Base-by-base conservation (phyloP, 2,797 vertebrate species). In the Monodelphis domestica region DNA sequence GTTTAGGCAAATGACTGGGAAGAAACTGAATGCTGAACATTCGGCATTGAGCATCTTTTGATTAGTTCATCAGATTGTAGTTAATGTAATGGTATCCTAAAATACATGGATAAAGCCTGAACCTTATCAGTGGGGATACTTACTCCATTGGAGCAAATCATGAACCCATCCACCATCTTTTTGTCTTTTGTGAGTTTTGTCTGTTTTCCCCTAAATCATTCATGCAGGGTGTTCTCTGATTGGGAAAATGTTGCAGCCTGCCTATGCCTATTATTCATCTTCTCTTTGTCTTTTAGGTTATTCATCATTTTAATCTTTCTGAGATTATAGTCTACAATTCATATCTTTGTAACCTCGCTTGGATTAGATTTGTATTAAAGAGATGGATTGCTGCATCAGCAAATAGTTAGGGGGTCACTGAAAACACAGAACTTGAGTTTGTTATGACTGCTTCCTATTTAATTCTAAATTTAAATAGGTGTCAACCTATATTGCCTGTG, bases 1-100 rank as follows among this genome's bases (percentile, higher is more conserved):
- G 30, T 87, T 94, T 54, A 95, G 51, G 89, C 93, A 94, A 7
- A 89, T 91, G 53, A 57, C 57, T 90, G 90, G 87, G 45, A 53
- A 21, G 70, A 90, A 93, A 21, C 15, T n/a, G n/a, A n/a, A n/a
- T n/a, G n/a, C 53, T 53, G 2, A 12, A 38, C n/a, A 84, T 11
- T 90, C 21, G 53, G 12, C 55, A 56, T 55, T 30, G 38, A 17
- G 59, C 24, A 52, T 57, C 54, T 92, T 30, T 89, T 53, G 45
- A 51, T 10, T 90, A 59, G 6, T 3, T 92, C 94, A 94, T 89
- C 55, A 84, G 63, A 90, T 5, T 3, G 21, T 53, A 92, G 30
- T 51, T 9, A 38, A 30, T 87, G 1, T 33, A 63, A n/a, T 29
- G 56, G 56, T 63, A 33, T 63, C 12, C 30, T 63, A 63, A 63